Base-by-base conservation (phyloP, 2,888 invertebrate genomes). In the Papilio demoleus region DNA sequence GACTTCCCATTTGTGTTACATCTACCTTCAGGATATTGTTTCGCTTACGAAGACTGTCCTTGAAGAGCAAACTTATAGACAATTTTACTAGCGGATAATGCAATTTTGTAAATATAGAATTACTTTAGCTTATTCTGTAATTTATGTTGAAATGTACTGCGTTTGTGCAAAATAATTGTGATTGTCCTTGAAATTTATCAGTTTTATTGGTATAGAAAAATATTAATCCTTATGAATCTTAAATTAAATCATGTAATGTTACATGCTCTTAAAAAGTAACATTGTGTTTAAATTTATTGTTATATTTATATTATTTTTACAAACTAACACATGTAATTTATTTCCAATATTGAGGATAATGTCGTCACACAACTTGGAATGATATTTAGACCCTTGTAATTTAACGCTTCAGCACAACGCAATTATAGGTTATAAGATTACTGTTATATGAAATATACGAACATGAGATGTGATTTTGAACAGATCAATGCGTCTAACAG, bases 1-100 rank as follows among this genome's bases (percentile, higher is more conserved):
- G 90, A 91, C 73, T 90, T 90, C 56, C 90, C 92, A 0, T 84
- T 89, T 65, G 92, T 92, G 0, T 72, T 90, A 4, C 92, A 92
- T 65, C 75, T 82, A 3, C 65, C 81, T 1, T 91, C 92, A 0
- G 90, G 91, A 0, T 90, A 88, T 72, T 91, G 92, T 78, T 91
- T 91, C 75, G 73, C 79, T 4, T 88, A 82, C 58, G 90, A 90
- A 80, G 92, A 90, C 76, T 92, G 90, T 71, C 90, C 90, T 2
- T 82, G 11, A 53, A 1, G 27, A 1, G 22, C 70, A 82, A 34
- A 4, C 12, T 38, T 9, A 3, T 19, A 2, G 2, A 53, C 31
- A 11, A 19, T n/a, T 34, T 34, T 17, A 9, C 11, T n/a, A 6
- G 12, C 2, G 34, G 17, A 19, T 17, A 59, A 19, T 40, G 56